Conservation (phyloP, 1,140 invertebrate species). For the Drosophila mauritiana region DNA sequence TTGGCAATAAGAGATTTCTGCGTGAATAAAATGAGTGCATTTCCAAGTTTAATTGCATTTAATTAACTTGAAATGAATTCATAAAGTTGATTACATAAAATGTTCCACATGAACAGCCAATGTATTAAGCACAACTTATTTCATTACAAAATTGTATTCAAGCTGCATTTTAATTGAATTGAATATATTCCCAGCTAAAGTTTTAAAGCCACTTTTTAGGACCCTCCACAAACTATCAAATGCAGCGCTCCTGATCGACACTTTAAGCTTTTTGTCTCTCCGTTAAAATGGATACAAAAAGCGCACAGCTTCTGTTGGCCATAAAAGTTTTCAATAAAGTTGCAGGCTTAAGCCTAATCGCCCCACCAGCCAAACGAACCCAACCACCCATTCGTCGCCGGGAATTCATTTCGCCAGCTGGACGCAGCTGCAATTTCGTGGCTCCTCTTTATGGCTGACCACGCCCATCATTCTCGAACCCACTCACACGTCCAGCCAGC, state of each 20-base stretch:
- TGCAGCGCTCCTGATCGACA: slow-evolving; percentile 18
- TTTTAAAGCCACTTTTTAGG: background rate
- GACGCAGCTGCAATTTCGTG: slow-evolving; percentile 42
- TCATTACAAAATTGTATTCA: too few relatives aligned
- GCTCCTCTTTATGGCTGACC: slow-evolving; percentile 44
- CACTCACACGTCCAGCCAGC: background rate
- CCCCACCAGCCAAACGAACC: slow-evolving; percentile 18
- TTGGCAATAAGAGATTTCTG: slow-evolving; percentile 16
- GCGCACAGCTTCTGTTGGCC: slow-evolving; percentile 11
- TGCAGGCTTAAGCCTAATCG: slow-evolving; percentile 71
- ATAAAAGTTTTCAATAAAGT: slow-evolving; percentile 75
- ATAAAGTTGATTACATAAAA: too few relatives aligned
- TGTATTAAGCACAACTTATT: too few relatives aligned
- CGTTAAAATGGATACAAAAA: slow-evolving; percentile 35
- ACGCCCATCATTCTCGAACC: slow-evolving; percentile 34
- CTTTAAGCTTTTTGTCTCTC: slow-evolving; percentile 19
- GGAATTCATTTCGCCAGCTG: slow-evolving; percentile 10
- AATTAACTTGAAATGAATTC: background rate
- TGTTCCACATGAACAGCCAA: too few relatives aligned
- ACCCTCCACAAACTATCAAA: slow-evolving; percentile 25
- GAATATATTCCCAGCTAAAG: background rate
- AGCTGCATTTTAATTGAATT: too few relatives aligned
- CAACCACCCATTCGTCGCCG: slow-evolving; percentile 1
- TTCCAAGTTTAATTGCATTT: background rate
- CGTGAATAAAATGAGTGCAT: slow-evolving; percentile 8